phyloP scores from a whole-genome alignment of 2,113 vertebrate species.

The Phrynosoma platyrhinos region DNA sequence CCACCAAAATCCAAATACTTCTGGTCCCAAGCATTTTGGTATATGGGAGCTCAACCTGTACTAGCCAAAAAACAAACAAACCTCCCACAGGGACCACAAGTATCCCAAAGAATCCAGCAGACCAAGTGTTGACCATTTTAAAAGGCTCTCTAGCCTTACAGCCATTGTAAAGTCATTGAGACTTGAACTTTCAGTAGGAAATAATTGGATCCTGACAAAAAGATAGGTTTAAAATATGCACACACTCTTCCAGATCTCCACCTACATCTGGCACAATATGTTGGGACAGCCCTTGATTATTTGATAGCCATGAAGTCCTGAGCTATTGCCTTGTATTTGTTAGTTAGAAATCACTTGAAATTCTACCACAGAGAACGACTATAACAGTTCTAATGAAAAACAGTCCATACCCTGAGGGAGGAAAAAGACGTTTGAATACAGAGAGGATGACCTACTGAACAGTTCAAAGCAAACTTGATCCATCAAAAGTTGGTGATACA shows the following conservation, averaged over 20 bases:
- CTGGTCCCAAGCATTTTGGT: no score
- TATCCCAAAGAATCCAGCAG: background rate
- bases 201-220: background rate
- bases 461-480: background rate
- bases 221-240: background rate
- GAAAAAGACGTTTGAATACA: background rate
- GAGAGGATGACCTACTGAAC: background rate
- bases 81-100: background rate
- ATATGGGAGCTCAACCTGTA: no score
- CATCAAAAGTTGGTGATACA: background rate
- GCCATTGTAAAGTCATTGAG: background rate
- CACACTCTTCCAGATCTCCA: background rate
- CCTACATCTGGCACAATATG: background rate
- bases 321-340: background rate
- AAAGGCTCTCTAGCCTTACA: background rate
- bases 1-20: no score
- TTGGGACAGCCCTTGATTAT: background rate
- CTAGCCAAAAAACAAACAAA: background rate
- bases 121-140: background rate
- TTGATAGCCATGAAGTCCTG: background rate
- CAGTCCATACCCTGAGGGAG: background rate
- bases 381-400: background rate
- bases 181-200: no score
- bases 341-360: background rate
- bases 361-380: background rate